These are phyloP conservation scores for Smithornis capensis DNA, from an alignment of 2,113 vertebrate genomes.

Conservation along the genomic window DNA sequence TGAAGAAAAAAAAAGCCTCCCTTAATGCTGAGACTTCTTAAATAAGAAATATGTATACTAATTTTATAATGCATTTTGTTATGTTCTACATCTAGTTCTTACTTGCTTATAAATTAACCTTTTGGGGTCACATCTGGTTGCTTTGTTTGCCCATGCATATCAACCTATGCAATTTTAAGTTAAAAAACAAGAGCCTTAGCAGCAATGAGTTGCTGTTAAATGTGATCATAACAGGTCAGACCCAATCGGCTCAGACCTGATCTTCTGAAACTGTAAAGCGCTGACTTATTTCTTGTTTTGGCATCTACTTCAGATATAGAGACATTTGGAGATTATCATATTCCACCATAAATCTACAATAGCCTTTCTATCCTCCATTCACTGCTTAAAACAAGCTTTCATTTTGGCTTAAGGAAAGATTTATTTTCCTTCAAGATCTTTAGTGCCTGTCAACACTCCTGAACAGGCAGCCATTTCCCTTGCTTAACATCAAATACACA, in stretches of 20 bases:
- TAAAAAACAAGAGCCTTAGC: not conserved
- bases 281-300: not conserved
- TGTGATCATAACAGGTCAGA: not conserved
- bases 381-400: not conserved
- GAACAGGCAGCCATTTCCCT: not conserved
- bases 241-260: not conserved
- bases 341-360: not conserved
- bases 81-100: not conserved
- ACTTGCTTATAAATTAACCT: not conserved
- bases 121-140: not conserved
- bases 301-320: not conserved
- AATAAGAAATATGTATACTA: not conserved
- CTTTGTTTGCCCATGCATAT: not conserved
- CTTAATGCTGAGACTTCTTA: not conserved
- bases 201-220: not conserved
- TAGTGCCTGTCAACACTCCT: not conserved
- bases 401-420: not conserved
- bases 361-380: not conserved
- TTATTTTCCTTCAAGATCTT: not conserved
- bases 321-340: not conserved
- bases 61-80: not conserved
- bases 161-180: fast-evolving
- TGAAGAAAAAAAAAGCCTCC: not conserved
- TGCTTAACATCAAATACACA: not conserved
- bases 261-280: not conserved